A percentile compares a stretch with the other conserved stretches of the same genome.
phyloP scores from a whole-genome alignment of 2,113 vertebrate genomes.

The Symphodus melops region DNA sequence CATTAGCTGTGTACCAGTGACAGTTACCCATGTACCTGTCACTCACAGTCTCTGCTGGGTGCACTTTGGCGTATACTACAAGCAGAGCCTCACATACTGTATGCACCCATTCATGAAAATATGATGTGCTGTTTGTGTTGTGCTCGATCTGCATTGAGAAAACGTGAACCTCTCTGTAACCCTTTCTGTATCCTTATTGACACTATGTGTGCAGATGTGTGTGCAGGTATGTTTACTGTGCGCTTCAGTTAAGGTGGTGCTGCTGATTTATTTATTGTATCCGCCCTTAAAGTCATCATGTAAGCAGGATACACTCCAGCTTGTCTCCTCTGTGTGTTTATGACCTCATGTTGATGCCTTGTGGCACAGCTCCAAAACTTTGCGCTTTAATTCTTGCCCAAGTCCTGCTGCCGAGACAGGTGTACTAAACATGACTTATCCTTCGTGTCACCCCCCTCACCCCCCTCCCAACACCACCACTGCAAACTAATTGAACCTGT shows the following conservation, averaged over 20 bases:
- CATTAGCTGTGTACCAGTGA: conserved; percentile 68
- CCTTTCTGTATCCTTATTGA: conserved; percentile 22
- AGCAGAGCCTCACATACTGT: conserved; percentile 14
- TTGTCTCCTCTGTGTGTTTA: conserved; percentile 64
- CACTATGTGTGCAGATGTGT: conserved; percentile 28
- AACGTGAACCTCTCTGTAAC: conserved; percentile 14
- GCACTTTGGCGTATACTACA: conserved; percentile 26
- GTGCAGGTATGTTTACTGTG: conserved; percentile 22
- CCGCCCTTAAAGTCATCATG: conserved; percentile 48
- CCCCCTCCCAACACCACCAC: neutral
- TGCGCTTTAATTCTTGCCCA: conserved; percentile 56
- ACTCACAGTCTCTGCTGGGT: conserved; percentile 65
- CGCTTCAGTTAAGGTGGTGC: neutral
- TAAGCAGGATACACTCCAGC: conserved; percentile 48
- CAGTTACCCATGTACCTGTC: conserved; percentile 74
- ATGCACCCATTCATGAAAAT: conserved; percentile 19
- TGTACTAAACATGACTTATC: conserved; percentile 70
- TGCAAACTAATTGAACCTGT: conserved; percentile 65
- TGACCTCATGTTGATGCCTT: conserved; percentile 56
- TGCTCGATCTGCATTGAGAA: conserved; percentile 16
- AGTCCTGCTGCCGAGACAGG: conserved; percentile 54
- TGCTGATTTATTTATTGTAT: conserved; percentile 67
- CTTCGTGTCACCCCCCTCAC: conserved; percentile 20
- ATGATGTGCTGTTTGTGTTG: conserved; percentile 6
- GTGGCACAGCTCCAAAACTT: conserved; percentile 53